These are phyloP conservation scores for Drosophila stalkeri DNA, from an alignment of 2,888 invertebrate genomes.

Conservation along the genomic window DNA sequence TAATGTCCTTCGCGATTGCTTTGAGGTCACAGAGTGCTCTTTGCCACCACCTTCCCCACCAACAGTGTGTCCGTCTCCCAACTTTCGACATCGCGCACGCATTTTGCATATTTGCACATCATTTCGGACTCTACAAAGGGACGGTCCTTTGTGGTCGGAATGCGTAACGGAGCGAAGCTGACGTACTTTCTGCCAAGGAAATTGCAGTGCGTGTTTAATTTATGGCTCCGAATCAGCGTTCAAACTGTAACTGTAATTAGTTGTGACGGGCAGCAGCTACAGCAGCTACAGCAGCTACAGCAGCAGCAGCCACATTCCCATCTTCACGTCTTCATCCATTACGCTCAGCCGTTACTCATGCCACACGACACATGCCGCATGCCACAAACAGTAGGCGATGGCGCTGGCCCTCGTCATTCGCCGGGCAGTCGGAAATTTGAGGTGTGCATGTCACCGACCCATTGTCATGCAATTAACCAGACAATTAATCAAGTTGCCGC, in stretches of 20 bases:
- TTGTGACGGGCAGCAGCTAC: slow-evolving; percentile 26
- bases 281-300: background rate
- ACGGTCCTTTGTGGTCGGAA: background rate
- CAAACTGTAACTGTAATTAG: slow-evolving; percentile 53
- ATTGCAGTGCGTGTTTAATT: slow-evolving; percentile 49
- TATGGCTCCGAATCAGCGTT: slow-evolving; percentile 31
- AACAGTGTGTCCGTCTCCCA: slow-evolving; percentile 39
- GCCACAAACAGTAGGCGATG: background rate
- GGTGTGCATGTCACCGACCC: slow-evolving; percentile 27
- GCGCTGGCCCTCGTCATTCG: background rate
- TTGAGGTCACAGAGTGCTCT: background rate
- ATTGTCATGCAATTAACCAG: slow-evolving; percentile 53
- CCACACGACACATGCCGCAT: background rate
- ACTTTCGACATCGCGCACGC: slow-evolving; percentile 58
- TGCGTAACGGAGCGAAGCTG: background rate
- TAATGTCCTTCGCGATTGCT: slow-evolving; percentile 43
- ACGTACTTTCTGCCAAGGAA: slow-evolving; percentile 18
- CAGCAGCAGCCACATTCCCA: background rate
- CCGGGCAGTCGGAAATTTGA: slow-evolving; percentile 25
- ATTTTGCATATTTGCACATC: slow-evolving; percentile 72
- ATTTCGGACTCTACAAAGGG: slow-evolving; percentile 35
- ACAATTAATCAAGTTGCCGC: slow-evolving; percentile 54
- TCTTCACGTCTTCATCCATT: slow-evolving; percentile 4
- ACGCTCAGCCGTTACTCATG: background rate
- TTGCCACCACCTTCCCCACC: too few relatives aligned